Evolutionary conservation across 2,888 invertebrate genomes (phyloP).

Genomic region (Netelia virgata): DNA sequence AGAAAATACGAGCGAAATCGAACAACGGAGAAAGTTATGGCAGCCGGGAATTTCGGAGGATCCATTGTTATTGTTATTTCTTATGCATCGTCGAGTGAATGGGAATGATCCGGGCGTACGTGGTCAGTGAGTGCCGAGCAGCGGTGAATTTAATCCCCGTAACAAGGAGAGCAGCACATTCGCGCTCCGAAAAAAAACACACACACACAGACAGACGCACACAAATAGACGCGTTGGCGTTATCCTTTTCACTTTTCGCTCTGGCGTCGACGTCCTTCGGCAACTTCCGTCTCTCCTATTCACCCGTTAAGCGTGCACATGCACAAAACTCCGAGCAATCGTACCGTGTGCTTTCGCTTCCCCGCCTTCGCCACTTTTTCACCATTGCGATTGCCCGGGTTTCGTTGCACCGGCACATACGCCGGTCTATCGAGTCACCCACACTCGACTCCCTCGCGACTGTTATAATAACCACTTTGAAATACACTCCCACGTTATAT

Average conservation of each 20-base stretch:
- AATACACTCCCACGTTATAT: not conserved
- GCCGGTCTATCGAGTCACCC: slow-evolving; percentile 68
- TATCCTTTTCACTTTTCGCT: slow-evolving; percentile 78
- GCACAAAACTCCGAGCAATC: slow-evolving; percentile 21
- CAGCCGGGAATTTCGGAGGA: not conserved
- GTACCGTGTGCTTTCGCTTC: not conserved
- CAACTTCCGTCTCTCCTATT: slow-evolving; percentile 75
- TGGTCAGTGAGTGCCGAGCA: slow-evolving; percentile 33
- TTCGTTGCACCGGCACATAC: slow-evolving; percentile 56
- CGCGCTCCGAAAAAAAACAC: slow-evolving; percentile 53
- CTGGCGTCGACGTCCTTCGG: slow-evolving; percentile 71
- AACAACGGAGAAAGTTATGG: not conserved
- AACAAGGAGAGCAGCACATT: slow-evolving; percentile 52
- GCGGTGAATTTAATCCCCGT: slow-evolving; percentile 54
- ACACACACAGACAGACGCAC: not conserved
- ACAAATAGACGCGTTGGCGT: slow-evolving; percentile 5
- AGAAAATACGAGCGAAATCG: no score
- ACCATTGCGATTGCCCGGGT: slow-evolving; percentile 1
- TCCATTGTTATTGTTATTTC: slow-evolving; percentile 10
- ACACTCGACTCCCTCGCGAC: slow-evolving; percentile 68
- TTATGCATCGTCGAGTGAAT: slow-evolving; percentile 43
- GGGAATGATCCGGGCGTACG: slow-evolving; percentile 47
- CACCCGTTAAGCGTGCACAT: slow-evolving; percentile 14
- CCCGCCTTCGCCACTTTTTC: not conserved
- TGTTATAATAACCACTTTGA: not conserved